Evolutionary conservation across 2,797 vertebrate species (phyloP).

Genomic region (Hippoglossus hippoglossus): DNA sequence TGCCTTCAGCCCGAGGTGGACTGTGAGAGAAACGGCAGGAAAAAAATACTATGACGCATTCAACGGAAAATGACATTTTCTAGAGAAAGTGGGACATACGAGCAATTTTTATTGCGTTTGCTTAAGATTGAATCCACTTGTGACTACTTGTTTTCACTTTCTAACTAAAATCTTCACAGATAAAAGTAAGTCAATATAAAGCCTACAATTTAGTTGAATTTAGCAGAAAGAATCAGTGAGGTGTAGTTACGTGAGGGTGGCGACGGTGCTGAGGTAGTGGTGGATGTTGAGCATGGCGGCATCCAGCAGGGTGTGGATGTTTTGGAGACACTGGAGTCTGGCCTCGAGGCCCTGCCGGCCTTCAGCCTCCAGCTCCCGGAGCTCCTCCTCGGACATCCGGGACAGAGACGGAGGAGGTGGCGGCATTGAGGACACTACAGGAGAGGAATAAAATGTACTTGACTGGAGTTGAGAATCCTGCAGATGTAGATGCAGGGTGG

Average conservation of each 20-base stretch:
- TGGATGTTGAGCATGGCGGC: slow-evolving; percentile 98
- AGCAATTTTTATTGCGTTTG: background rate
- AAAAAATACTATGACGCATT: background rate
- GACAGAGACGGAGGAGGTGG: slow-evolving; percentile 91
- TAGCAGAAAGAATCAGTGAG: background rate
- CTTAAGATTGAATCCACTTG: background rate
- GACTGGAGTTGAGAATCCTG: background rate
- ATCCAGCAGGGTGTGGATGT: slow-evolving; percentile 95
- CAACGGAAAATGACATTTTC: background rate
- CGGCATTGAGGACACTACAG: slow-evolving; percentile 92
- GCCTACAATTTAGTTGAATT: background rate
- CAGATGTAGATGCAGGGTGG: background rate
- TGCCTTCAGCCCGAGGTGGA: slow-evolving; percentile 75
- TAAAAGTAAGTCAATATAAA: background rate
- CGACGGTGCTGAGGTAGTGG: slow-evolving; percentile 94
- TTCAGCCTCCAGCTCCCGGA: slow-evolving; percentile 92
- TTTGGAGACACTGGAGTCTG: slow-evolving; percentile 93
- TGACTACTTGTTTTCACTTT: background rate
- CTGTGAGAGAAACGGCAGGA: slow-evolving; percentile 54
- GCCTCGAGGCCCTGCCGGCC: slow-evolving; percentile 92
- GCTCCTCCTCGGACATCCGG: slow-evolving; percentile 90
- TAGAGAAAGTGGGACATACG: no score
- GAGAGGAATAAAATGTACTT: background rate
- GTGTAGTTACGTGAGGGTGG: slow-evolving; percentile 84
- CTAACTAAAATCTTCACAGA: background rate